Conservation (phyloP, 2,797 vertebrate species). For the Urocyon cinereoargenteus region DNA sequence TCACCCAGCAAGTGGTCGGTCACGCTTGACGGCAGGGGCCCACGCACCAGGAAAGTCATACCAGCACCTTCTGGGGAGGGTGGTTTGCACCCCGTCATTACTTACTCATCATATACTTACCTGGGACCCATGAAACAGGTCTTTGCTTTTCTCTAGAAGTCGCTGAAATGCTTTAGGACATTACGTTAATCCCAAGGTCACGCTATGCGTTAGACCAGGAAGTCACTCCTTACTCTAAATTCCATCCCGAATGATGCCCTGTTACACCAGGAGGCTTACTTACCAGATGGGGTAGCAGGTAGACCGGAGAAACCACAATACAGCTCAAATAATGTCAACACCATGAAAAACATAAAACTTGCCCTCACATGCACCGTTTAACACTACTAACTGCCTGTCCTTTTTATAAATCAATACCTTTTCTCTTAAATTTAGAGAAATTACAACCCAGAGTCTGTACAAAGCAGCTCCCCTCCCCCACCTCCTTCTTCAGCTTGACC, state of each 20-base stretch:
- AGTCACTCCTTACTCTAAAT: background rate
- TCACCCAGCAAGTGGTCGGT: accelerated
- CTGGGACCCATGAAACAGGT: background rate
- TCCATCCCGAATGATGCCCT: background rate
- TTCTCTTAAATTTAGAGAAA: background rate
- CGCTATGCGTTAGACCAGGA: background rate
- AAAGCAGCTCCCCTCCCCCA: background rate
- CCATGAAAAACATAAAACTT: background rate
- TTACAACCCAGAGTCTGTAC: background rate
- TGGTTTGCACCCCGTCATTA: accelerated
- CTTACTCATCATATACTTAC: background rate
- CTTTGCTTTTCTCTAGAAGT: background rate
- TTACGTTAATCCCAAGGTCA: background rate
- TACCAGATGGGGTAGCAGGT: background rate
- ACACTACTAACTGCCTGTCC: background rate
- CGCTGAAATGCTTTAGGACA: background rate
- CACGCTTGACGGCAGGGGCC: accelerated
- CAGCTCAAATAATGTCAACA: accelerated
- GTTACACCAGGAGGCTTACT: background rate
- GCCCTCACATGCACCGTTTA: background rate
- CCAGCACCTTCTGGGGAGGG: accelerated
- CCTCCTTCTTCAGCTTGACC: background rate
- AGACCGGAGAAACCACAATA: background rate
- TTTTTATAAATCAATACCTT: background rate
- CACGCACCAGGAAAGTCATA: accelerated